A percentile compares a stretch with the other conserved stretches of the same genome.
Conservation (phyloP, 2,888 invertebrate species). For the Drosophila sordidapex region DNA sequence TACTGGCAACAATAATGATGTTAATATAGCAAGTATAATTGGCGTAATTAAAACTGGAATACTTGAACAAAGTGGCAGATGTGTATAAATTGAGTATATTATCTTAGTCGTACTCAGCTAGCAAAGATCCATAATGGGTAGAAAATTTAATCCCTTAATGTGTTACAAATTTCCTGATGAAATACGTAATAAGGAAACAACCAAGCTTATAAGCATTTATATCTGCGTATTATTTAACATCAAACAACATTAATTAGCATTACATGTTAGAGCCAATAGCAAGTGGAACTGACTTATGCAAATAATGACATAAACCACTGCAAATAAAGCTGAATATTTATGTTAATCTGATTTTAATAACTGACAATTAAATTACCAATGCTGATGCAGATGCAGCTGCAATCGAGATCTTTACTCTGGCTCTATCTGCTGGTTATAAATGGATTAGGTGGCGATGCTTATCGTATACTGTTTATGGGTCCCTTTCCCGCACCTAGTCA, state of each 20-base stretch:
- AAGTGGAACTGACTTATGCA: slow-evolving; percentile 50
- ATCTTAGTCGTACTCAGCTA: neutral
- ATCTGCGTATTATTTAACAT: slow-evolving; percentile 10
- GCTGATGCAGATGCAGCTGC: slow-evolving; percentile 64
- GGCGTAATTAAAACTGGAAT: slow-evolving; percentile 6
- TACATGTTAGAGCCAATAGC: slow-evolving; percentile 6
- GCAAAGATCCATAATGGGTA: neutral
- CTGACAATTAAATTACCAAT: slow-evolving; percentile 25
- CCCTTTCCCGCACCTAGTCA: slow-evolving; percentile 85
- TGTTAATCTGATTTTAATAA: slow-evolving; percentile 41
- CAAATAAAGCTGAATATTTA: slow-evolving; percentile 40
- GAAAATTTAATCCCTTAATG: neutral
- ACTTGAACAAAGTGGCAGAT: neutral
- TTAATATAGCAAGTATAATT: slow-evolving; percentile 1
- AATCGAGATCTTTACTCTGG: slow-evolving; percentile 47
- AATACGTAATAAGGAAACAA: slow-evolving; percentile 32
- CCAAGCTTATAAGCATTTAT: slow-evolving; percentile 9
- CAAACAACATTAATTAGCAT: slow-evolving; percentile 24
- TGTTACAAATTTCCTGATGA: neutral
- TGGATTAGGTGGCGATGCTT: slow-evolving; percentile 37
- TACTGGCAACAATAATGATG: neutral
- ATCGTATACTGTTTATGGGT: slow-evolving; percentile 83
- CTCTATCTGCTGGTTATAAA: slow-evolving; percentile 37
- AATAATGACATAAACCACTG: slow-evolving; percentile 44
- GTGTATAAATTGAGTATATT: neutral